Base-by-base conservation (phyloP, 2,113 vertebrate genomes). In the Nerophis ophidion region DNA sequence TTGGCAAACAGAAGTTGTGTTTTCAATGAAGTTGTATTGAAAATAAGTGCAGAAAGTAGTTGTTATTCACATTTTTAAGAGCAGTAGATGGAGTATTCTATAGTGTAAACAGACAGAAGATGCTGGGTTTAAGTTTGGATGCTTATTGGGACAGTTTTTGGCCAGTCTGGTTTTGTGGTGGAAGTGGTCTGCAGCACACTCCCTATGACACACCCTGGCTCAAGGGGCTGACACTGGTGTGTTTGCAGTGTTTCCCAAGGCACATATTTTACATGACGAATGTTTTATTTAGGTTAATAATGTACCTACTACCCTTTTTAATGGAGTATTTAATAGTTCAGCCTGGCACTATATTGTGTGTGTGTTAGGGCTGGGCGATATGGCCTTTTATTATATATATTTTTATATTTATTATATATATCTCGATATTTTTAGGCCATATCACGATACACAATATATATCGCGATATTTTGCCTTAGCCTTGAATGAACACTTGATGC, bases 201-300 rank as follows among this genome's bases (percentile, higher is more conserved):
- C 73, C 61, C 68, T 68, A 77, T 0, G 77, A 80, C 85, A 85
- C 83, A 64, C 84, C 81, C 85, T 81, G 68, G 54, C n/a, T n/a
- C 3, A 26, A 0, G 40, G 40, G n/a, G 53, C 53, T 40, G 4
- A 55, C 60, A 34, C 5, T 15, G 13, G 36, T 55, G 58, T 36
- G 5, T 50, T 50, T 44, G 12, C 40, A 44, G 40, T 38, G 36
- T 44, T 36, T 13, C 34, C 7, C 6, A 38, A 13, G 40, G 8
- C 8, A 4, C 40, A 44, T 44, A 11, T 44, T 44, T 44, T 12
- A 12, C 40, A 12, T 12, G 36, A 26, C 26, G 4, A 1, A 26
- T 26, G 26, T 26, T 26, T 26, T 26, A 26, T 26, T 26, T 3
- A 26, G 26, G 26, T 26, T 26, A 26, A 26, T 26, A 4, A 26